Evolutionary conservation across 2,797 vertebrate genomes (phyloP).

Genomic region (Mergus octosetaceus): DNA sequence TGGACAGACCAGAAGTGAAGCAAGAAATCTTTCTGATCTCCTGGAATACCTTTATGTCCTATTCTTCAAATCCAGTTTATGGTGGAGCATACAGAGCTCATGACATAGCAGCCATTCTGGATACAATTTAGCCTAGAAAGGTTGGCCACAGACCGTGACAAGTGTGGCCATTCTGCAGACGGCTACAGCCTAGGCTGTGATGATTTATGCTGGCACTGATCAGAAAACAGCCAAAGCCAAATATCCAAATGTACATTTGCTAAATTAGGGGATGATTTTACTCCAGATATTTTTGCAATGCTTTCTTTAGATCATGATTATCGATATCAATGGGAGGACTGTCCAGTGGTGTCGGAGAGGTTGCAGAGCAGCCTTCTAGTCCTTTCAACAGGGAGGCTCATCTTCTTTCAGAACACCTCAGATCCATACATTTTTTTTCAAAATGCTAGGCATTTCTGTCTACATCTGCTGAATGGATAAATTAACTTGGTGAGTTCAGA

Average conservation of each 20-base stretch:
- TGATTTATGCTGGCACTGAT: neutral
- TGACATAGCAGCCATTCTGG: neutral
- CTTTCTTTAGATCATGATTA: neutral
- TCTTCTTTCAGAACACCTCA: neutral
- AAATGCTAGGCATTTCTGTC: neutral
- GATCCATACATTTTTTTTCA: neutral
- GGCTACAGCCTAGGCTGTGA: neutral
- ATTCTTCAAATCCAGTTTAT: neutral
- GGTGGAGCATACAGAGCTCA: neutral
- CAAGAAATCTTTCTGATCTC: neutral
- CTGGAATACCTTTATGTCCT: neutral
- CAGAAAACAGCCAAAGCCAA: neutral
- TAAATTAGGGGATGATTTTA: neutral
- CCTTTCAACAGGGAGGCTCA: neutral
- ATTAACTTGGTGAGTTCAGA: conserved; percentile 12
- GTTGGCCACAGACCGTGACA: neutral
- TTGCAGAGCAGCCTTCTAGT: neutral
- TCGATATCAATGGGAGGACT: rapidly evolving
- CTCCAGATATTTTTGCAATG: neutral
- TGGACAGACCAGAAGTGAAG: neutral
- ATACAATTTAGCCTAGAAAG: neutral
- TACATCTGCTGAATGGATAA: conserved; percentile 3
- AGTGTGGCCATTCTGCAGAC: neutral
- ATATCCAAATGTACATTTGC: neutral
- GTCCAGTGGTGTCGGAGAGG: neutral